These are phyloP conservation scores for Lepus townsendii DNA, from an alignment of 2,797 vertebrate genomes.

Conservation along the genomic window DNA sequence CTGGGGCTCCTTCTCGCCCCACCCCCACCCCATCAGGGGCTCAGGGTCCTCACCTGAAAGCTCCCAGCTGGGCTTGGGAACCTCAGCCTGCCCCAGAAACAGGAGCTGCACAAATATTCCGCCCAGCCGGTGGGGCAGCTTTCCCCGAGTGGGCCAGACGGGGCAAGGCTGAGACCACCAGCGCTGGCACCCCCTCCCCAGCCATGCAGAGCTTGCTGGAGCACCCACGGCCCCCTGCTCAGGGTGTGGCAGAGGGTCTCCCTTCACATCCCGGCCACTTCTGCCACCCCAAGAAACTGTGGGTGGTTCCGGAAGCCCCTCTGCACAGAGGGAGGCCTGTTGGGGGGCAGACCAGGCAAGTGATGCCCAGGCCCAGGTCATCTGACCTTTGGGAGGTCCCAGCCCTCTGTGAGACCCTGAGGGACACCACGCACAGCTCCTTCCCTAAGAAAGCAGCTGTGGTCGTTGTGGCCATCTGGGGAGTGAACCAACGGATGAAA, in stretches of 20 bases:
- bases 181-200: too few species aligned
- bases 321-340: not conserved
- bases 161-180: not conserved
- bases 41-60: not conserved
- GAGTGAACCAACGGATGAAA: too few species aligned
- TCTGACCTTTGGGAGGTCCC: not conserved
- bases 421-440: not conserved
- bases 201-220: too few species aligned
- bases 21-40: not conserved
- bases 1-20: not conserved
- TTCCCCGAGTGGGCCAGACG: constrained; percentile 10
- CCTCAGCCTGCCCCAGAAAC: not conserved
- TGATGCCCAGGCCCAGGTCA: not conserved
- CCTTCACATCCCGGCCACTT: not conserved
- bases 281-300: not conserved
- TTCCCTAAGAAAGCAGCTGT: too few species aligned
- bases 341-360: not conserved
- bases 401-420: not conserved
- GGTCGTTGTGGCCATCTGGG: too few species aligned
- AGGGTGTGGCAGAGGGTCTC: not conserved
- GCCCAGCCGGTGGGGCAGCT: not conserved
- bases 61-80: too few species aligned
- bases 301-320: not conserved
- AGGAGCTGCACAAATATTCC: constrained; percentile 3
- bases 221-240: not conserved